Percentiles rank a stretch among this genome's conserved stretches.
Evolutionary conservation across 2,113 vertebrate genomes (phyloP).

Genomic region (Cathartes aura): DNA sequence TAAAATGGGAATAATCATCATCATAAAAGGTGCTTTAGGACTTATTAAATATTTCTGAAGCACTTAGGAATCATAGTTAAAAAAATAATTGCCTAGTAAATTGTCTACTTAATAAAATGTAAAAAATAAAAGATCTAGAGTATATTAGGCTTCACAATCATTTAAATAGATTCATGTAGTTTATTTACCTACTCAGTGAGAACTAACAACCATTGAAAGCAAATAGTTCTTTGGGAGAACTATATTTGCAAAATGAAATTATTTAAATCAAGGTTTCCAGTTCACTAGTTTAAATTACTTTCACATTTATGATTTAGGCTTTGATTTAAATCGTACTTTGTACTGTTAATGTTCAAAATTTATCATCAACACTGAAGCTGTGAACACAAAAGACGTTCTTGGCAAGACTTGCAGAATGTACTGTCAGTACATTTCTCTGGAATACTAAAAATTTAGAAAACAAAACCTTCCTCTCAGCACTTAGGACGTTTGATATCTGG

Average conservation of each 20-base stretch:
- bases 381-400: slow-evolving; percentile 34
- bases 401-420: neutral
- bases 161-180: slow-evolving; percentile 3
- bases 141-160: neutral
- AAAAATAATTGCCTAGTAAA: slow-evolving; percentile 44
- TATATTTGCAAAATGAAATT: neutral
- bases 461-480: neutral
- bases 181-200: slow-evolving; percentile 21
- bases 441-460: neutral
- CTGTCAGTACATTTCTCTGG: slow-evolving; percentile 7
- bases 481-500: neutral
- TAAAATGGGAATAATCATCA: neutral
- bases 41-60: slow-evolving; percentile 23
- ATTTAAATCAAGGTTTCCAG: slow-evolving; percentile 40
- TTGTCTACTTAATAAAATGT: slow-evolving; percentile 33
- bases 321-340: slow-evolving; percentile 42
- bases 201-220: neutral
- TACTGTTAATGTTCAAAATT: slow-evolving; percentile 31
- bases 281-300: slow-evolving; percentile 38
- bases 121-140: neutral
- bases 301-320: slow-evolving; percentile 17
- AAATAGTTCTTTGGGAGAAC: slow-evolving; percentile 9
- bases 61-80: neutral
- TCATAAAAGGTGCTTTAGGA: neutral
- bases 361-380: slow-evolving; percentile 19